These are phyloP conservation scores for Cosmia trapezina DNA, from an alignment of 2,888 invertebrate species.

Conservation along the genomic window DNA sequence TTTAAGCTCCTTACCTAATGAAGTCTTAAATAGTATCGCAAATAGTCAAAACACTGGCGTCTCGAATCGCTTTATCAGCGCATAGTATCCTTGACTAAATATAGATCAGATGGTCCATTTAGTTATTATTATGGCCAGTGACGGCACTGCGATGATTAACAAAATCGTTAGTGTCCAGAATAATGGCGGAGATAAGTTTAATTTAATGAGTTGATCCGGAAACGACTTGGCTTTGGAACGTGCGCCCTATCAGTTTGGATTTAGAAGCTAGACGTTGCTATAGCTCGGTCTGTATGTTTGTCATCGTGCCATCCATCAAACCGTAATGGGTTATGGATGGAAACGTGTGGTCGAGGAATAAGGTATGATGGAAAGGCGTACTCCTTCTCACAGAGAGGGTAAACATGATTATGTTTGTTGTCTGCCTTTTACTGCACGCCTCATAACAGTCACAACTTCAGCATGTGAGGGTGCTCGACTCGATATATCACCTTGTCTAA, in stretches of 20 bases:
- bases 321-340: too few relatives aligned
- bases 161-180: constrained; percentile 9
- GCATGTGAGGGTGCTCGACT: too few relatives aligned
- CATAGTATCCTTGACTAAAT: constrained; percentile 54
- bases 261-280: not conserved
- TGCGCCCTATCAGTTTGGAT: constrained; percentile 21
- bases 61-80: constrained; percentile 30
- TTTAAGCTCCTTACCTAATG: not conserved
- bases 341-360: too few relatives aligned
- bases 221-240: constrained; percentile 17
- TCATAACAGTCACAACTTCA: too few relatives aligned
- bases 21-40: not conserved
- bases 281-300: not conserved
- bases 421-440: too few relatives aligned
- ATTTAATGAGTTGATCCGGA: constrained; percentile 31
- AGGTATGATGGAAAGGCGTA: too few relatives aligned
- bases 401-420: too few relatives aligned
- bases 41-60: constrained; percentile 46
- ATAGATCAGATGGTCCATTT: constrained; percentile 53
- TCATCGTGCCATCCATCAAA: not conserved
- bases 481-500: too few relatives aligned
- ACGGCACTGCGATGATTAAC: constrained; percentile 12
- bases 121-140: constrained; percentile 17
- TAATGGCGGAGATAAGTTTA: constrained; percentile 23
- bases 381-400: too few relatives aligned